Evolutionary conservation across 2,888 invertebrate genomes (phyloP).

Genomic region (Agrenia bidenticulata): DNA sequence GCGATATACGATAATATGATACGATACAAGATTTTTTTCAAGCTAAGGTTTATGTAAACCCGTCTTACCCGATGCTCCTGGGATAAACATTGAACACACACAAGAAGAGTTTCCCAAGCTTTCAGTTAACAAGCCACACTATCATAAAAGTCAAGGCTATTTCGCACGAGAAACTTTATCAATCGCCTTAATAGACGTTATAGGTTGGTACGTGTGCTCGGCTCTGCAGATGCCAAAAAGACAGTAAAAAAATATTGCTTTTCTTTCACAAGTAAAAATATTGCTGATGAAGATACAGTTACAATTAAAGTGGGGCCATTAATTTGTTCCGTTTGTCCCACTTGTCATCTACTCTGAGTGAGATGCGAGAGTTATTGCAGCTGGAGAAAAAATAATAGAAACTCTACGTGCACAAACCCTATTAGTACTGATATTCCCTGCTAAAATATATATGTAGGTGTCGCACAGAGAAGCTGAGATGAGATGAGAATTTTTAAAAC

Average conservation of each 20-base stretch:
- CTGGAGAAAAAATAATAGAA: constrained; percentile 9
- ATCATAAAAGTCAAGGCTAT: background rate
- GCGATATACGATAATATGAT: too few species aligned
- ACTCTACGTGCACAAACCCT: too few species aligned
- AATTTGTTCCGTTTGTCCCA: constrained; percentile 4
- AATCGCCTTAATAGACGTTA: background rate
- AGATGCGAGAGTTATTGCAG: constrained; percentile 4
- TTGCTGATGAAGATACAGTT: too few species aligned
- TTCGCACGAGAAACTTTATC: too few species aligned
- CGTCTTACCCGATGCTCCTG: too few species aligned
- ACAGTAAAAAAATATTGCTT: background rate
- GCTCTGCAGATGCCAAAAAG: background rate
- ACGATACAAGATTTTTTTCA: too few species aligned
- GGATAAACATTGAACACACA: too few species aligned
- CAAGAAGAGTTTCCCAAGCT: too few species aligned
- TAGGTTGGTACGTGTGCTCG: background rate
- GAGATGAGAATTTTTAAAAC: too few species aligned
- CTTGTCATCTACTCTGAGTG: background rate
- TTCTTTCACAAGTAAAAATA: background rate
- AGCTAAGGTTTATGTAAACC: too few species aligned
- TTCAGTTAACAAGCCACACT: too few species aligned
- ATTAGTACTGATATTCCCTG: background rate
- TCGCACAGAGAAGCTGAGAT: background rate
- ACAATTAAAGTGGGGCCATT: constrained; percentile 2
- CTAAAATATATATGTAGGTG: background rate